Base-by-base conservation (phyloP, 2,797 vertebrate genomes). In the Anableps anableps region DNA sequence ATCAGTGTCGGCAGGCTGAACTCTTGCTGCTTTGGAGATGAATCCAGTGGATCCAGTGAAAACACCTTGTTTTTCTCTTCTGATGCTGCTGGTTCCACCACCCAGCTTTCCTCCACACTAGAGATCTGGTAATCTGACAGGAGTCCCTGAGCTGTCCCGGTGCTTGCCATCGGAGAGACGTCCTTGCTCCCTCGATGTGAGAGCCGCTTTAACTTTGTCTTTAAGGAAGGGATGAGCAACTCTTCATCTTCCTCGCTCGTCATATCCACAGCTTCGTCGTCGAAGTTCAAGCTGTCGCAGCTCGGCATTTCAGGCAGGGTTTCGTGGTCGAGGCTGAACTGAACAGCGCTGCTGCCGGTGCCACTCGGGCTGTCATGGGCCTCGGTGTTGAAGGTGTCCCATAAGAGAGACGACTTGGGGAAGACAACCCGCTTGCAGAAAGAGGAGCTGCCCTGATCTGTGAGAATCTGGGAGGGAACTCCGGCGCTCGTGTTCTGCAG, bases 251-350 rank as follows among this genome's bases (percentile, higher is more conserved):
- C 83, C 14, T 91, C 88, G 0, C 87, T 84, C 29, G 41, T 71
- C 58, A 79, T 2, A 47, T 89, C 88, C 13, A 72, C 45, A 0
- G 58, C 80, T 5, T 89, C 85, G 0, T 93, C 92, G 1, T 89
- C 86, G 0, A 91, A 86, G 77, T 91, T 92, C 73, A 95, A 85
- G 75, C 92, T 93, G 70, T 96, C 93, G 0, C 79, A 90, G 79
- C 93, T 93, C 4, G 85, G 68, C 81, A 92, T 76, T 50, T 94
- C 92, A 0, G 94, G 96, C 3, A 96, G 92, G 0, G 93, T 96
- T 87, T 96, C 96, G 0, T 93, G 86, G 21, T 91, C 88, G 0
- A 96, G 91, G 79, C 89, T 94, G 83, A 95, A 95, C 41, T 91
- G 91, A 50, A 91, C 43, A 0, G 51, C 79, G 0, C 89, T 88